Evolutionary conservation across 2,113 vertebrate species (phyloP).

Genomic region (Sinocyclocheilus anophthalmus): DNA sequence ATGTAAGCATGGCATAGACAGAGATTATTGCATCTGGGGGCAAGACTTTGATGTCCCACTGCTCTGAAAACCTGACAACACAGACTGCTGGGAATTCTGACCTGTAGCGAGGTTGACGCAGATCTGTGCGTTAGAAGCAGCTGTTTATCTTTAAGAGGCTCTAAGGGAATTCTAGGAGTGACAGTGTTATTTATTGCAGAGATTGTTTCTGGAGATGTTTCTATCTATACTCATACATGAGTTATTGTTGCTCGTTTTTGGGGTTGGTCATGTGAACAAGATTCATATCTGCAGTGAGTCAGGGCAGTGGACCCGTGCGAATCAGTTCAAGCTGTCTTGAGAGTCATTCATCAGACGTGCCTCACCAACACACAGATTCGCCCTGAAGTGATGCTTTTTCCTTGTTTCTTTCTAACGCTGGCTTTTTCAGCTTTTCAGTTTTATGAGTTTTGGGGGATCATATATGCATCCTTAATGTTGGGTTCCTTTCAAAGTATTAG

Average conservation of each 20-base stretch:
- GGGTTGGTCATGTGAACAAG: not conserved
- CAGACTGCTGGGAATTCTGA: not conserved
- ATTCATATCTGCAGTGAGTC: conserved; percentile 15
- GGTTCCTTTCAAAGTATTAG: not conserved
- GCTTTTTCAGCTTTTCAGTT: not conserved
- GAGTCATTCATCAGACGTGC: conserved; percentile 27
- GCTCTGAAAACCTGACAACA: not conserved
- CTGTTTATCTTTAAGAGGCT: not conserved
- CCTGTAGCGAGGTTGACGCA: not conserved
- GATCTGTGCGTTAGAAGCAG: not conserved
- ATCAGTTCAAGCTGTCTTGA: conserved; percentile 2
- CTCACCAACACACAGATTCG: not conserved
- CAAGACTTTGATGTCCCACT: conserved; percentile 30
- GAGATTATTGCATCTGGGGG: not conserved
- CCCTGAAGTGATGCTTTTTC: not conserved
- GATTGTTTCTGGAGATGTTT: conserved; percentile 8
- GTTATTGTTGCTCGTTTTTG: not conserved
- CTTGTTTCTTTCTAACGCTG: not conserved
- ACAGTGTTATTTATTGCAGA: not conserved
- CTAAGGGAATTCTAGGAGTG: not conserved
- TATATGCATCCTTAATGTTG: not conserved
- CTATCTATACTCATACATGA: not conserved
- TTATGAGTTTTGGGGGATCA: no score
- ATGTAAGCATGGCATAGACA: not conserved
- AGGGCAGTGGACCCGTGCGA: not conserved